Conservation (phyloP, 2,113 vertebrate genomes). For the Peucedramus taeniatus region DNA sequence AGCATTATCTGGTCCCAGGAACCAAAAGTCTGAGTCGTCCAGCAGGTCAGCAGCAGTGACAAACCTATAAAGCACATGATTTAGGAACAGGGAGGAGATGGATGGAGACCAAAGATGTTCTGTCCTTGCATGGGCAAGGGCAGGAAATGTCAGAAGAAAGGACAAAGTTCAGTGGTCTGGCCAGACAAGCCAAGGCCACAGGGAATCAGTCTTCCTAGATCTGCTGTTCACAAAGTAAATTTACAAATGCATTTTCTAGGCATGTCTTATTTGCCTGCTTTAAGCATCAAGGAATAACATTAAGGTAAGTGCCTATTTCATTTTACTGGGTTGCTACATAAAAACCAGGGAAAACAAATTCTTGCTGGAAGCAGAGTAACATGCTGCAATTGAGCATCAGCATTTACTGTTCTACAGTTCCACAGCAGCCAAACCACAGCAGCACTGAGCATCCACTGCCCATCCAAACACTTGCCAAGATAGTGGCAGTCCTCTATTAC, state of each 20-base stretch:
- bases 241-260: not conserved
- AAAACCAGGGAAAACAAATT: not conserved
- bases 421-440: not conserved
- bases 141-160: not conserved
- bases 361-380: not conserved
- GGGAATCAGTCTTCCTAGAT: not conserved
- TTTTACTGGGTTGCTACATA: not conserved
- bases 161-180: not conserved
- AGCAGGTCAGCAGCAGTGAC: not conserved
- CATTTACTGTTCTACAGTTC: not conserved
- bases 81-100: not conserved
- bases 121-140: not conserved
- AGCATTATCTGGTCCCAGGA: not conserved
- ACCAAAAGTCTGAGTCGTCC: not conserved
- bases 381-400: too few relatives aligned
- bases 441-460: not conserved
- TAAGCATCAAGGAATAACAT: not conserved
- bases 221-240: not conserved
- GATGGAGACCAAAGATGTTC: not conserved
- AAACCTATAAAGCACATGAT: not conserved
- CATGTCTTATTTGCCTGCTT: not conserved
- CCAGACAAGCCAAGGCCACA: not conserved
- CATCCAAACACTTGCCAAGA: not conserved
- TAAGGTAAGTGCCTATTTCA: not conserved
- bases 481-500: not conserved